A percentile compares a stretch with the other conserved stretches of the same genome.
These are phyloP conservation scores for Brachypalpus laphriformis DNA, from an alignment of 2,888 invertebrate genomes.

Conservation along the genomic window DNA sequence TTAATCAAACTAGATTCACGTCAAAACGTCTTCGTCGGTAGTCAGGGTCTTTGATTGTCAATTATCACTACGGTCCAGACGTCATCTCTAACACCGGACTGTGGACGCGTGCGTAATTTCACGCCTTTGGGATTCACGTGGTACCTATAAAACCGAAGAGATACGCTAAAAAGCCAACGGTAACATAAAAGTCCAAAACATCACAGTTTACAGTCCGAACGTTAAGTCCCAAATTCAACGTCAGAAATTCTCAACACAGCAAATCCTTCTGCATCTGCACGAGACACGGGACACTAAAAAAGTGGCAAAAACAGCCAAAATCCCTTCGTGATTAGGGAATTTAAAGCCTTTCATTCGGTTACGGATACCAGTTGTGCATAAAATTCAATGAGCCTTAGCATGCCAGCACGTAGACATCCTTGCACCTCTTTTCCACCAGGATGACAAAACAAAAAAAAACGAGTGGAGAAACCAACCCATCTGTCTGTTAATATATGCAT, in stretches of 20 bases:
- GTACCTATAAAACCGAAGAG: no score
- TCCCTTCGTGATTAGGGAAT: constrained; percentile 72
- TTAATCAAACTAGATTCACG: constrained; percentile 3
- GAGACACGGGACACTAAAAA: not conserved
- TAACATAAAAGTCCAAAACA: not conserved
- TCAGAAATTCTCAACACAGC: not conserved
- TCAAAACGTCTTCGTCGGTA: not conserved
- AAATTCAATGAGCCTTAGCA: constrained; percentile 74
- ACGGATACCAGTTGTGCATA: constrained; percentile 70
- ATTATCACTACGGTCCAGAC: constrained; percentile 16
- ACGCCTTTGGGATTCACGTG: not conserved
- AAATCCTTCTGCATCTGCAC: constrained; percentile 38
- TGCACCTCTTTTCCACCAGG: constrained; percentile 58
- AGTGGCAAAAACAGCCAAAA: constrained; percentile 34
- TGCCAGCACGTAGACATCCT: constrained; percentile 65
- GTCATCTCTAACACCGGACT: not conserved
- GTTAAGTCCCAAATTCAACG: constrained; percentile 16
- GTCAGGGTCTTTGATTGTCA: constrained; percentile 1
- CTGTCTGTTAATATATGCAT: constrained; percentile 73
- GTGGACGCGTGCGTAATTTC: constrained; percentile 25
- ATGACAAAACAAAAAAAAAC: constrained; percentile 49
- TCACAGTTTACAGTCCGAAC: constrained; percentile 1
- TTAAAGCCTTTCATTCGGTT: constrained; percentile 61
- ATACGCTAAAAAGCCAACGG: not conserved
- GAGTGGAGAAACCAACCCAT: constrained; percentile 53